Percentiles rank a stretch among this genome's conserved stretches.
Evolutionary conservation across 2,797 vertebrate genomes (phyloP).

Genomic region (Sarcophilus harrisii): DNA sequence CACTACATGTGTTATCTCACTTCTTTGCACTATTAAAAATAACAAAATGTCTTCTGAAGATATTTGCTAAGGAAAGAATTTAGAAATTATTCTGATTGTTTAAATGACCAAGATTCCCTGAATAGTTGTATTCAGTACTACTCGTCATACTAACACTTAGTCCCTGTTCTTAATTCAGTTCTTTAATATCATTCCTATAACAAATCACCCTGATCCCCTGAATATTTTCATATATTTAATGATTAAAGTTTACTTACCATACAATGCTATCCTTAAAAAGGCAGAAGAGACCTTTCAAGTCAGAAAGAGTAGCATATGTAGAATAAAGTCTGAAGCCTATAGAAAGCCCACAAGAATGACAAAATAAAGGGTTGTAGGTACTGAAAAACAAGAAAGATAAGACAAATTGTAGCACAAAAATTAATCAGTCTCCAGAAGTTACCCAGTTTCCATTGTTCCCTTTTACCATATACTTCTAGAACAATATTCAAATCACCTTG

Average conservation of each 20-base stretch:
- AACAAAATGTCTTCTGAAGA: not conserved
- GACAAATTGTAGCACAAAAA: slow-evolving; percentile 15
- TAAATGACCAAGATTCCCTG: not conserved
- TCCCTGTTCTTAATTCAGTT: not conserved
- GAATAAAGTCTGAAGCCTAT: slow-evolving; percentile 89
- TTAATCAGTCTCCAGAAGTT: not conserved
- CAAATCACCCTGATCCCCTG: slow-evolving; percentile 24
- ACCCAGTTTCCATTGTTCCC: not conserved
- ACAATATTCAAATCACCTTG: not conserved
- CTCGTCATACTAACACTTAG: not conserved
- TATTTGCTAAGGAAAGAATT: not conserved
- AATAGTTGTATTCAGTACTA: not conserved
- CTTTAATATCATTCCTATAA: slow-evolving; percentile 23
- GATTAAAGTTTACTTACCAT: slow-evolving; percentile 87
- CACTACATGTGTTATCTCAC: not conserved
- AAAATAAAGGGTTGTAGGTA: slow-evolving; percentile 87
- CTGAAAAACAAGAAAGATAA: slow-evolving; percentile 78
- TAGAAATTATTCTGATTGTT: not conserved
- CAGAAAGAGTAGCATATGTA: slow-evolving; percentile 81
- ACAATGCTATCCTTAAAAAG: slow-evolving; percentile 88
- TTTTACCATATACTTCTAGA: not conserved
- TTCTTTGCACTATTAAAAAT: not conserved
- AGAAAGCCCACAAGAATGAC: slow-evolving; percentile 82
- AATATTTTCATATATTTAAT: slow-evolving; percentile 49
- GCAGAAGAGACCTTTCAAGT: slow-evolving; percentile 89